Evolutionary conservation across 2,797 vertebrate species (phyloP).

Genomic region (Microtus californicus): DNA sequence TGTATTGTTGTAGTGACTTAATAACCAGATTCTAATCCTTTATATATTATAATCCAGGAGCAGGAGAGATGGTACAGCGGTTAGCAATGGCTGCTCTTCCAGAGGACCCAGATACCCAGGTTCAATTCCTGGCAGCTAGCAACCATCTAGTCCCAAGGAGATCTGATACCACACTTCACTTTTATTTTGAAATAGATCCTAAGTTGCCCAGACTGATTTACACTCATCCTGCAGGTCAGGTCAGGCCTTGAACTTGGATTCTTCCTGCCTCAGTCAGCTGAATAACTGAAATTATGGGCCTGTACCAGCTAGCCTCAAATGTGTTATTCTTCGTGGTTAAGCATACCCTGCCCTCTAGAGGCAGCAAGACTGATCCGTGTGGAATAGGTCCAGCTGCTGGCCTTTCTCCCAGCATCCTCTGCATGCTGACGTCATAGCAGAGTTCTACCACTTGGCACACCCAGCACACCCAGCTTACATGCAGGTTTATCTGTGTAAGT

Average conservation of each 20-base stretch:
- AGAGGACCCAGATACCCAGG: background rate
- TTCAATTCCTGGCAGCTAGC: background rate
- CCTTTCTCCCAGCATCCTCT: background rate
- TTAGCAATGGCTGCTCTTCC: background rate
- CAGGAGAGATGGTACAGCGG: background rate
- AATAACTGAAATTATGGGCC: background rate
- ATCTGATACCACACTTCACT: background rate
- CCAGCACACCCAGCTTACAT: background rate
- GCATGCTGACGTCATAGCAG: background rate
- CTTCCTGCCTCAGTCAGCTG: background rate
- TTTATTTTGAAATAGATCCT: background rate
- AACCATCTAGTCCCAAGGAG: background rate
- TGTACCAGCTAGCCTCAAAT: background rate
- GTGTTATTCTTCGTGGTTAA: background rate
- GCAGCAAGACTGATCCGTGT: background rate
- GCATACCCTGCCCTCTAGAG: background rate
- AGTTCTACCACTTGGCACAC: background rate
- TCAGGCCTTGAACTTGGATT: background rate
- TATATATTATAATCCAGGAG: background rate
- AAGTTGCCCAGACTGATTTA: background rate
- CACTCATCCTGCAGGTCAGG: background rate
- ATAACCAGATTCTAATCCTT: background rate
- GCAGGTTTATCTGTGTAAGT: fast-evolving
- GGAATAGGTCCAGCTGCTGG: background rate
- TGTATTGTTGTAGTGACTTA: no score